A percentile compares a stretch with the other conserved stretches of the same genome.
phyloP scores from a whole-genome alignment of 2,888 invertebrate species.

The Trachelus stipa region DNA sequence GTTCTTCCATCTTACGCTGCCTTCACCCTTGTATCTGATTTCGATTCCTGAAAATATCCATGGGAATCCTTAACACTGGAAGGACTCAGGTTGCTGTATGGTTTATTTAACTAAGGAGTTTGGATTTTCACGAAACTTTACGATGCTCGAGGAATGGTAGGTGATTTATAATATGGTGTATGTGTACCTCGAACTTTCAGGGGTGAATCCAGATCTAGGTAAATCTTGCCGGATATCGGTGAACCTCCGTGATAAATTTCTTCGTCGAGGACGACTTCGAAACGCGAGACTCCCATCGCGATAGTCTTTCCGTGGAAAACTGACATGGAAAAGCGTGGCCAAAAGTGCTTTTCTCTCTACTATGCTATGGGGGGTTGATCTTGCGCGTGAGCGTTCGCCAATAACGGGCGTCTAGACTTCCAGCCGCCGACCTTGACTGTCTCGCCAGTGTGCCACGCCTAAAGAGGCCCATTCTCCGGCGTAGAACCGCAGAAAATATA shows the following conservation, averaged over 20 bases:
- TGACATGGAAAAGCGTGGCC: background rate
- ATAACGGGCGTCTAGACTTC: slow-evolving; percentile 23
- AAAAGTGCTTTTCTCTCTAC: background rate
- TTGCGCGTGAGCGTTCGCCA: slow-evolving; percentile 21
- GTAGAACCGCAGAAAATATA: background rate
- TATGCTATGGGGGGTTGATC: slow-evolving; percentile 4
- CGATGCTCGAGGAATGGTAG: background rate
- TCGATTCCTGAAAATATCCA: slow-evolving; percentile 16
- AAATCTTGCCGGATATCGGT: slow-evolving; percentile 19
- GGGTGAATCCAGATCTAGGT: slow-evolving; percentile 18
- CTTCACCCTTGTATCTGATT: slow-evolving; percentile 20
- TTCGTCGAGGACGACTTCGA: slow-evolving; percentile 15
- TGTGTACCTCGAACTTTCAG: slow-evolving; percentile 20
- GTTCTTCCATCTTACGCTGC: slow-evolving; percentile 17
- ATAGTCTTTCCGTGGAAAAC: slow-evolving; percentile 1
- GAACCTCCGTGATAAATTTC: slow-evolving; percentile 20
- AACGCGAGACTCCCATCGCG: slow-evolving; percentile 19
- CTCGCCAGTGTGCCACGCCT: slow-evolving; percentile 9
- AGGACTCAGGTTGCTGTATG: background rate
- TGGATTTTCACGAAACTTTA: background rate
- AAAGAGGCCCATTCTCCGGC: background rate
- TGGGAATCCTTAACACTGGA: background rate
- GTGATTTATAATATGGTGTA: background rate
- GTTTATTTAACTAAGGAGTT: background rate
- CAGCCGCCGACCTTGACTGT: slow-evolving; percentile 20